Evolutionary conservation across 2,888 invertebrate genomes (phyloP).

Genomic region (Ormyrus rosae): DNA sequence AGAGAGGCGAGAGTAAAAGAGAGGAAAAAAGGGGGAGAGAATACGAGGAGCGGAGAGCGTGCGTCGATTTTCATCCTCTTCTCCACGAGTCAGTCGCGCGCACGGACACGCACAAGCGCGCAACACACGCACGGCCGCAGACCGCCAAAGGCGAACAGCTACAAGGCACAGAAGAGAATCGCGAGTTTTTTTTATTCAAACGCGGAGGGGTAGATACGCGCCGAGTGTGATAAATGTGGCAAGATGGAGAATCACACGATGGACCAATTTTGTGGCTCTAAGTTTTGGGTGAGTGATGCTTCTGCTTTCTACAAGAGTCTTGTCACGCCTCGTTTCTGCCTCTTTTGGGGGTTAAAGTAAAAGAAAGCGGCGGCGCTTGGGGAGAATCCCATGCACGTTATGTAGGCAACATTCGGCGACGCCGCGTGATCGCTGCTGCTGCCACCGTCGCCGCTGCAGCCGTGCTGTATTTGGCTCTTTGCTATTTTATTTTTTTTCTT

Average conservation of each 20-base stretch:
- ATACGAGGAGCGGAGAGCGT: background rate
- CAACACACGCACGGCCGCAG: background rate
- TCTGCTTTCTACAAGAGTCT: too few relatives aligned
- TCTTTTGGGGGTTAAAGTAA: too few relatives aligned
- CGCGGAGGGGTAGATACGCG: constrained; percentile 46
- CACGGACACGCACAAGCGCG: background rate
- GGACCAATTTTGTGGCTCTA: constrained; percentile 87
- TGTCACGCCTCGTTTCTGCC: too few relatives aligned
- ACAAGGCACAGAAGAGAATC: too few relatives aligned
- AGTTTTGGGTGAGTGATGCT: constrained; percentile 85
- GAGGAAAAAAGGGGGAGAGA: constrained; percentile 11
- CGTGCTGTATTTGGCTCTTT: background rate
- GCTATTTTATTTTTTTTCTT: background rate
- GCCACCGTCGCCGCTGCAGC: constrained; percentile 6
- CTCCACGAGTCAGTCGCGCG: constrained; percentile 2
- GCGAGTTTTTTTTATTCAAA: too few relatives aligned
- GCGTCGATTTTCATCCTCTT: constrained; percentile 42
- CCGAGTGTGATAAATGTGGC: constrained; percentile 57
- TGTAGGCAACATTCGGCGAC: background rate
- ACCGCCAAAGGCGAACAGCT: too few relatives aligned
- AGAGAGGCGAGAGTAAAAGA: constrained; percentile 30
- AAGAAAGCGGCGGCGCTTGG: too few relatives aligned
- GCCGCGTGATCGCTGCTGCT: constrained; percentile 8
- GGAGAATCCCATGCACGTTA: background rate
- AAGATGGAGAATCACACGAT: constrained; percentile 80